Evolutionary conservation across 37 sponge, comb jelly and placozoan genomes (phyloP), one percentile per base, ranked within the genome.

Genomic region (Dysidea cf. avara): DNA sequence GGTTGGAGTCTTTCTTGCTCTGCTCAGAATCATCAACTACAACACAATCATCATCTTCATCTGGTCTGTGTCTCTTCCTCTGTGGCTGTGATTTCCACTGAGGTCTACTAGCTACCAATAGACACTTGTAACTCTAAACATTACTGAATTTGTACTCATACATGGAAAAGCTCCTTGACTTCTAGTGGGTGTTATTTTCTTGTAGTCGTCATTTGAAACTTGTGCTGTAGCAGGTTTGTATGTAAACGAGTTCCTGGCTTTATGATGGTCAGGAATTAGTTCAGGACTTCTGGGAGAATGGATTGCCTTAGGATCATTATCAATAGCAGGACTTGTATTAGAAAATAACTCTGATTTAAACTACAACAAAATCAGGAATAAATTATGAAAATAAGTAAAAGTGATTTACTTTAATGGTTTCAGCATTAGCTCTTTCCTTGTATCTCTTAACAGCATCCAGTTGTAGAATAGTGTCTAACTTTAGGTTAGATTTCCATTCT

Each of bases 401-500:
- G 43, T 22, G 7, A 55, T 17, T 59, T 11, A 13, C 36, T 1
- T 31, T 2, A 5, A 28, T 36, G 37, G n/a, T n/a, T 24, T 28
- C 37, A 13, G 20, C 36, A 3, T 26, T 3, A 1, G 61, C 30
- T 17, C 16, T 28, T 16, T 32, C 33, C 29, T 61, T 61, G 18
- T 28, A 17, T 21, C 63, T 31, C 36, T 72, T 50, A 13, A 86
- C 64, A 25, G 39, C 67, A 36, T 79, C 55, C 31, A 91, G 32
- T 18, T 53, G 59, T 30, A 78, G 12, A 11, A 86, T 37, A 35
- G 63, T 25, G 16, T 86, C 79, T 0, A 71, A 12, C n/a, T 64
- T 61, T 21, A 91, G 40, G 3, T 56, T 30, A 0, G 80, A 78
- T 47, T 67, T 82, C 92, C 92, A 91, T 18, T 61, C 22, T 53